phyloP scores from a whole-genome alignment of 2,113 vertebrate species.

The Mystacornis crossleyi region DNA sequence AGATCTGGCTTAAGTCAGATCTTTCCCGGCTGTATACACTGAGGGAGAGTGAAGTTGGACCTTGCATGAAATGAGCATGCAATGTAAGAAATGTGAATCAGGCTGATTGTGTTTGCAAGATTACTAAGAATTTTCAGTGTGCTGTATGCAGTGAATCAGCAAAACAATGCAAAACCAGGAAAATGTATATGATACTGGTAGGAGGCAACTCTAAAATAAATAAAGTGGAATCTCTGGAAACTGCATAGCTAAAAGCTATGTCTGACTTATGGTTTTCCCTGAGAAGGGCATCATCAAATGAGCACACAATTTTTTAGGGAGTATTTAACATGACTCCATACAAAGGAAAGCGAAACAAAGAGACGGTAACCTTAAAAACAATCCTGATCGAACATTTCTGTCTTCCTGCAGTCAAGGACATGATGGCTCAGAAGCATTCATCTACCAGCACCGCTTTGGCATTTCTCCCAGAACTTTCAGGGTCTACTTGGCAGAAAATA shows the following conservation, averaged over 20 bases:
- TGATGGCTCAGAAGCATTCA: neutral
- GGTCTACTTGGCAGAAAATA: constrained; percentile 26
- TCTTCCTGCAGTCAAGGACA: constrained; percentile 26
- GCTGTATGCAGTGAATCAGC: neutral
- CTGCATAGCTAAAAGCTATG: neutral
- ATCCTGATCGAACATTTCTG: neutral
- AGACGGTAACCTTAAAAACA: neutral
- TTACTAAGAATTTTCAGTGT: neutral
- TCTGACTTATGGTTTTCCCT: neutral
- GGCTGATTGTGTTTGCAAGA: neutral
- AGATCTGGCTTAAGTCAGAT: neutral
- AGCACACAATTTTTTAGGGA: neutral
- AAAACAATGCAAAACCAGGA: neutral
- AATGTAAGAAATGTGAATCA: neutral
- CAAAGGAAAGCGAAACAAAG: neutral
- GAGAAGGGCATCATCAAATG: neutral
- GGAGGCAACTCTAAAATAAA: neutral
- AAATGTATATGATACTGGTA: neutral
- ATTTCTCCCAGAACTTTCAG: constrained; percentile 50
- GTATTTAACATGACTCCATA: neutral
- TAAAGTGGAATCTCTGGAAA: neutral
- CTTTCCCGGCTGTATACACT: neutral
- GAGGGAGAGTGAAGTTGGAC: neutral
- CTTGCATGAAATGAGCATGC: neutral
- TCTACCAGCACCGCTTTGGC: constrained; percentile 7